Evolutionary conservation across 2,888 invertebrate species (phyloP).

Genomic region (Hydroisotoma schaefferi): DNA sequence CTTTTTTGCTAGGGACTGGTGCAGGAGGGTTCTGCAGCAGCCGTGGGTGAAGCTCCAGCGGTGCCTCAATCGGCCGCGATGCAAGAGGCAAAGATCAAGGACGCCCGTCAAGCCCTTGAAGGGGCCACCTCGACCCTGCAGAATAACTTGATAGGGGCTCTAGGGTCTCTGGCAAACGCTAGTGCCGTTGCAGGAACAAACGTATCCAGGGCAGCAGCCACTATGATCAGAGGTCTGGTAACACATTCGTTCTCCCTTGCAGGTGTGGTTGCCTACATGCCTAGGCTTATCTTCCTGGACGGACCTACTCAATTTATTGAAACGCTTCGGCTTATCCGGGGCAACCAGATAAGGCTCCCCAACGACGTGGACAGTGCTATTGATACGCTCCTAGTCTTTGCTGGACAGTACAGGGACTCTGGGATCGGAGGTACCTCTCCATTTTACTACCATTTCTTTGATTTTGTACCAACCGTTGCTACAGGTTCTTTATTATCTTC

Average conservation of each 20-base stretch:
- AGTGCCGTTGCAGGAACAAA: slow-evolving; percentile 43
- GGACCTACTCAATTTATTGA: slow-evolving; percentile 48
- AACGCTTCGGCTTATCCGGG: slow-evolving; percentile 44
- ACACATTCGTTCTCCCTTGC: slow-evolving; percentile 41
- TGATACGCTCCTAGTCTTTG: slow-evolving; percentile 46
- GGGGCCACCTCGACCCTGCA: slow-evolving; percentile 40
- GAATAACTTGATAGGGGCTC: slow-evolving; percentile 43
- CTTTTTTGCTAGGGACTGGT: too few species aligned
- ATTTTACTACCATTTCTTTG: too few species aligned
- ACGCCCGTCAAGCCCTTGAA: slow-evolving; percentile 44
- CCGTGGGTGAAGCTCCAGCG: background rate
- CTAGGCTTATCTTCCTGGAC: slow-evolving; percentile 46
- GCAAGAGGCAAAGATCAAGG: background rate
- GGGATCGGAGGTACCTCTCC: too few species aligned
- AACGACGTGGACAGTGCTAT: slow-evolving; percentile 46
- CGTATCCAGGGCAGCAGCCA: slow-evolving; percentile 44
- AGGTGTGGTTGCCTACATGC: slow-evolving; percentile 48
- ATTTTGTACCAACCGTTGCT: too few species aligned
- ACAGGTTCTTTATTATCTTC: too few species aligned
- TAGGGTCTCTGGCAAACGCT: slow-evolving; percentile 41
- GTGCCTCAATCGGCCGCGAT: background rate
- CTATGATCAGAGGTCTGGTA: slow-evolving; percentile 44
- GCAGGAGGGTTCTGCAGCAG: background rate
- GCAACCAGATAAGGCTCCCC: slow-evolving; percentile 47
- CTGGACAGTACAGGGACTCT: slow-evolving; percentile 44